Evolutionary conservation across 2,113 vertebrate species (phyloP).

Genomic region (Agapornis roseicollis): DNA sequence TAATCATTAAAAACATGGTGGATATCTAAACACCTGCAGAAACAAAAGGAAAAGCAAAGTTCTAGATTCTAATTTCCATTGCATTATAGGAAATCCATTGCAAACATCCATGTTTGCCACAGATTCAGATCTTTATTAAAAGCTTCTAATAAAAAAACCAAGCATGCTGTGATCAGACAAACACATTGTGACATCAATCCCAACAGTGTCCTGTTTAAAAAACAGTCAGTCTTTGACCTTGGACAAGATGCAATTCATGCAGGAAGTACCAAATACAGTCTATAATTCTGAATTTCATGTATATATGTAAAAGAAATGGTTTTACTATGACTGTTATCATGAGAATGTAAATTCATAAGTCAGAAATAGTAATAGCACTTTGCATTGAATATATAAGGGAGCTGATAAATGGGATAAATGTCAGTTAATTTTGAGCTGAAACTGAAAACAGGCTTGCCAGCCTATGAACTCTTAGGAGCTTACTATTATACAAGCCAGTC

Average conservation of each 20-base stretch:
- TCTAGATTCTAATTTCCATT: neutral
- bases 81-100: neutral
- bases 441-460: neutral
- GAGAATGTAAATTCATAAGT: neutral
- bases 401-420: neutral
- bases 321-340: neutral
- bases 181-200: neutral
- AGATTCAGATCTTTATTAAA: neutral
- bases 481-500: neutral
- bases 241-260: neutral
- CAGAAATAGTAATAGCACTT: neutral
- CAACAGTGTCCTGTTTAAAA: neutral
- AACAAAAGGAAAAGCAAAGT: neutral
- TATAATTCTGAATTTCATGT: neutral
- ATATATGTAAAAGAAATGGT: neutral
- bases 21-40: neutral
- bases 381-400: neutral
- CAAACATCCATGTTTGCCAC: neutral
- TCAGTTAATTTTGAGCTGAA: neutral
- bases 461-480: neutral
- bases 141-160: neutral
- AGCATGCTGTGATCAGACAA: neutral
- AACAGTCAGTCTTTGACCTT: neutral
- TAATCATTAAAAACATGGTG: neutral
- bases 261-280: neutral